phyloP scores from a whole-genome alignment of 1,140 invertebrate genomes.

The Ceratosolen solmsi region DNA sequence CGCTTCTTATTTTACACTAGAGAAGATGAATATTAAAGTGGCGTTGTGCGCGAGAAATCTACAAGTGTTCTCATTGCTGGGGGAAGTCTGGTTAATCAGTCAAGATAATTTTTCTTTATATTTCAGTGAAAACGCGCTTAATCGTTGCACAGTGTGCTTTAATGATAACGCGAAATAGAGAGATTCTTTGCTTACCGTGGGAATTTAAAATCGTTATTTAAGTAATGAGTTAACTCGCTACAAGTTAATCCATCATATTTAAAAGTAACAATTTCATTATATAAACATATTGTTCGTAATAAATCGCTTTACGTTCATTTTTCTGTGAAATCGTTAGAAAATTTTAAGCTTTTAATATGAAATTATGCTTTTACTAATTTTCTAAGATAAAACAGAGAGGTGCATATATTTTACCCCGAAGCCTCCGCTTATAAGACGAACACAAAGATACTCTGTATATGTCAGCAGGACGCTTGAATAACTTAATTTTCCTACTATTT shows the following conservation, averaged over 20 bases:
- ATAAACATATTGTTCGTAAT: background rate
- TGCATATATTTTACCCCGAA: too few relatives aligned
- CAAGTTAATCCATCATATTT: conserved; percentile 34
- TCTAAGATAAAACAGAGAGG: too few relatives aligned
- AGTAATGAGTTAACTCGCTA: background rate
- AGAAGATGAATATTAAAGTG: conserved; percentile 26
- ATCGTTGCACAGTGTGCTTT: background rate
- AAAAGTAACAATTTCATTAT: background rate
- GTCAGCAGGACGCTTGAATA: too few relatives aligned
- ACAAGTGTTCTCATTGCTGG: background rate
- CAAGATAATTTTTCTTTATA: conserved; percentile 23
- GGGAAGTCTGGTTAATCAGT: conserved; percentile 23
- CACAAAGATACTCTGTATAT: too few relatives aligned
- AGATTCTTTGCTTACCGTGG: background rate
- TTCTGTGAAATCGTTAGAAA: too few relatives aligned
- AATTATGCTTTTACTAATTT: too few relatives aligned
- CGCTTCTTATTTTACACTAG: background rate
- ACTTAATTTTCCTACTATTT: too few relatives aligned
- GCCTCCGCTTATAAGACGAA: too few relatives aligned
- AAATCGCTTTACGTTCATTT: background rate
- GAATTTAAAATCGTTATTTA: conserved; percentile 9
- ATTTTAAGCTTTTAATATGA: too few relatives aligned
- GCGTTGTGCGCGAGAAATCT: background rate
- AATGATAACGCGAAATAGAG: background rate
- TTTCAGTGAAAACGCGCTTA: background rate